These are phyloP conservation scores for Synergus gifuensis DNA, from an alignment of 2,888 invertebrate species.

Conservation along the genomic window DNA sequence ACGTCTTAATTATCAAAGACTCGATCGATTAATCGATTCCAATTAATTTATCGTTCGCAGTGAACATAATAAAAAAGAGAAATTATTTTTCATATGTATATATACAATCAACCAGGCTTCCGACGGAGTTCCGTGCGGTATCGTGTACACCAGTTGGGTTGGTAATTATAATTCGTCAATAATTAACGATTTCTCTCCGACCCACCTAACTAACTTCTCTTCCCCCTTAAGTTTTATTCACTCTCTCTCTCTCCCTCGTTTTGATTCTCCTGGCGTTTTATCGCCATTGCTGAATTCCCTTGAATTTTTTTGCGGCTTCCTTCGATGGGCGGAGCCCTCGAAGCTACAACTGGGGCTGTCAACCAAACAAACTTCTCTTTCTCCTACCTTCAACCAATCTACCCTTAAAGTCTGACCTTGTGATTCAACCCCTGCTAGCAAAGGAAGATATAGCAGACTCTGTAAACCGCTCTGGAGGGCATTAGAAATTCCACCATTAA, in stretches of 20 bases:
- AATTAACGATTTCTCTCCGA: slow-evolving; percentile 56
- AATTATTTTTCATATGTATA: neutral
- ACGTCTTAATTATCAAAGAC: slow-evolving; percentile 55
- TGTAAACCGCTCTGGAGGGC: slow-evolving; percentile 2
- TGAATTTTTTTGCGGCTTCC: slow-evolving; percentile 52
- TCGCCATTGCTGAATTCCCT: slow-evolving; percentile 56
- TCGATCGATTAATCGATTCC: slow-evolving; percentile 54
- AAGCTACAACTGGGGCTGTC: slow-evolving; percentile 63
- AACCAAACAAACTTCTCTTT: slow-evolving; percentile 61
- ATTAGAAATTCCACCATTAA: slow-evolving; percentile 8
- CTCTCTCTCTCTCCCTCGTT: slow-evolving; percentile 10
- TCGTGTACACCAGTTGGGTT: neutral
- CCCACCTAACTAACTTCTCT: slow-evolving; percentile 7
- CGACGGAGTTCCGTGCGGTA: neutral
- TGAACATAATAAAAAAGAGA: slow-evolving; percentile 50
- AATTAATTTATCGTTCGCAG: slow-evolving; percentile 49
- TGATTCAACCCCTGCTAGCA: slow-evolving; percentile 59
- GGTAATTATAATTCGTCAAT: slow-evolving; percentile 55
- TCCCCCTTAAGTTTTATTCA: slow-evolving; percentile 51
- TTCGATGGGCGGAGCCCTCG: slow-evolving; percentile 69
- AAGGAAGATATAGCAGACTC: slow-evolving; percentile 2
- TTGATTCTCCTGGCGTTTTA: slow-evolving; percentile 45
- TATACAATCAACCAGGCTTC: neutral
- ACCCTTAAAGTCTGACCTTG: slow-evolving; percentile 64
- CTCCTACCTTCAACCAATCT: slow-evolving; percentile 53